Evolutionary conservation across 2,797 vertebrate species (phyloP), one percentile per base, ranked within the genome.

Genomic region (Schizothorax lantsangensis): DNA sequence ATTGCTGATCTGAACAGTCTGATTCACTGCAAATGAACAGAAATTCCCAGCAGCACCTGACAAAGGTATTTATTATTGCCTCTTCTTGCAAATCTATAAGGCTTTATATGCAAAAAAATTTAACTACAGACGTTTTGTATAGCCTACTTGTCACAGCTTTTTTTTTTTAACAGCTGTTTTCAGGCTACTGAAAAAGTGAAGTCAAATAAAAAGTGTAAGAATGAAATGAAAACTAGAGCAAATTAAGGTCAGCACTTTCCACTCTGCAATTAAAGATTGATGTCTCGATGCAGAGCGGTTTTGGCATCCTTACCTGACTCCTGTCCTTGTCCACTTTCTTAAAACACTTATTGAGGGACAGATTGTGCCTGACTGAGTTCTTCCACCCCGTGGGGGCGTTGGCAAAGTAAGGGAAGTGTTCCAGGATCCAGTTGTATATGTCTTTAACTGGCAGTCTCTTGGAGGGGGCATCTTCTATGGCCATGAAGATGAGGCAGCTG

Each of bases 401-500:
- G 90, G 96, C 96, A 93, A 97, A 97, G 94, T 97, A 97, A 0
- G 97, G 97, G 88, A 97, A 97, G 92, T 97, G 97, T 95, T 97
- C 97, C 91, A 97, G 95, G 93, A 97, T 97, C 97, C 97, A 97
- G 94, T 96, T 97, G 95, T 97, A 97, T 91, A 97, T 97, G 93
- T 97, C 97, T 95, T 97, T 97, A 54, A 97, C 97, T 0, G 97
- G 97, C 87, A 97, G 95, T 91, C 96, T 95, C 95, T 97, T 97
- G 91, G 94, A 95, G 52, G 96, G 96, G 2, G 97, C 96, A 92
- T 97, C 96, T 93, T 97, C 97, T n/a, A 97, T 97, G 93, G 97
- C 97, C 96, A 97, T 97, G 95, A 97, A 97, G 94, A 97, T 97
- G 95, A 97, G 97, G 94, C 97, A 97, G 95, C 96, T 97, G 91